Evolutionary conservation across 1,140 invertebrate species (phyloP).

Genomic region (Maconellicoccus hirsutus): DNA sequence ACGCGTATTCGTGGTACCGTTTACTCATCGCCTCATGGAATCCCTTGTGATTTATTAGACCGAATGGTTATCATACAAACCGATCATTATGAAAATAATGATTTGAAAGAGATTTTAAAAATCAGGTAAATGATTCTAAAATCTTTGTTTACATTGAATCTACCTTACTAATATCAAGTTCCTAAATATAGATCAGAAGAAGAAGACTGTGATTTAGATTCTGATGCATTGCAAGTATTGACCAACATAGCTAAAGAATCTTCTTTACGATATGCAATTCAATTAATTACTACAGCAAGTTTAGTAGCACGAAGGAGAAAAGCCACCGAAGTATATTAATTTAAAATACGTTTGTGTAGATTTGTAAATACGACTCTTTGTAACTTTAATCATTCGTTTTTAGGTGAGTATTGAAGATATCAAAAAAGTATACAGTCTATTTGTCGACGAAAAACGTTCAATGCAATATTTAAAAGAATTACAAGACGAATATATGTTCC

Average conservation of each 20-base stretch:
- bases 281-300: slow-evolving; percentile 90
- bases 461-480: slow-evolving; percentile 90
- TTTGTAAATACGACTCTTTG: slow-evolving; percentile 11
- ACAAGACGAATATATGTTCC: slow-evolving; percentile 89
- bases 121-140: slow-evolving; percentile 68
- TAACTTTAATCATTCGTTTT: slow-evolving; percentile 27
- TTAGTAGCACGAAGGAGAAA: slow-evolving; percentile 74
- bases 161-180: no score
- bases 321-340: slow-evolving; percentile 54
- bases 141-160: no score
- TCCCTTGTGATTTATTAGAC: slow-evolving; percentile 92
- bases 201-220: slow-evolving; percentile 91
- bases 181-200: slow-evolving; percentile 63
- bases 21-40: slow-evolving; percentile 87
- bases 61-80: slow-evolving; percentile 92
- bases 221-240: slow-evolving; percentile 81
- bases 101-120: slow-evolving; percentile 83
- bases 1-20: slow-evolving; percentile 87
- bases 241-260: slow-evolving; percentile 87
- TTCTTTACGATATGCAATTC: slow-evolving; percentile 93
- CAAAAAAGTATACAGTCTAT: slow-evolving; percentile 86
- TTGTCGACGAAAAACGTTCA: slow-evolving; percentile 86
- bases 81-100: slow-evolving; percentile 72
- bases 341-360: not conserved
- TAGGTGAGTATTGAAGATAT: slow-evolving; percentile 79